Conservation (phyloP, 2,797 vertebrate species). For the Oreochromis mossambicus region DNA sequence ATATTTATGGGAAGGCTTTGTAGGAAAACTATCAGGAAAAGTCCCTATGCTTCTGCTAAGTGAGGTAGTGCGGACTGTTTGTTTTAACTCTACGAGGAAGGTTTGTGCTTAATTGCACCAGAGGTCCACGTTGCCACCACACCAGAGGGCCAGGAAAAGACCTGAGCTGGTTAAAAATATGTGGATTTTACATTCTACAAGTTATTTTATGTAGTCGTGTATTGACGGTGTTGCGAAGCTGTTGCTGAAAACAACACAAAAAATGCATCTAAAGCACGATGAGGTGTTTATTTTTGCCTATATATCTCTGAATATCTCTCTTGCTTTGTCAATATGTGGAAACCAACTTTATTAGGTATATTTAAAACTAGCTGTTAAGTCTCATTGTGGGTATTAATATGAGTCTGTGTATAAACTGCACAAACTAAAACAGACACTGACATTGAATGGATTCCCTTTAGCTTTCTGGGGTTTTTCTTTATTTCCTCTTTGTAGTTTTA, state of each 20-base stretch:
- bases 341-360: neutral
- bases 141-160: neutral
- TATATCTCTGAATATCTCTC: neutral
- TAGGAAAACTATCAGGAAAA: neutral
- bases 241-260: neutral
- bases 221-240: neutral
- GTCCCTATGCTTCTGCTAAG: too few relatives aligned
- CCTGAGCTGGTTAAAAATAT: neutral
- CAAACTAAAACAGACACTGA: neutral
- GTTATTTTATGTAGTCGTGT: neutral
- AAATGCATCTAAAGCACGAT: neutral
- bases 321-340: neutral
- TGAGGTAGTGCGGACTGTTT: too few relatives aligned
- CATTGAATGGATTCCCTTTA: neutral
- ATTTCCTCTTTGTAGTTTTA: conserved; percentile 53
- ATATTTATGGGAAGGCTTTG: neutral
- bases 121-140: too few relatives aligned
- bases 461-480: neutral
- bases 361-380: neutral
- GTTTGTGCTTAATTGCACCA: too few relatives aligned
- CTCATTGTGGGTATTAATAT: neutral
- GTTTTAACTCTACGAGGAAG: too few relatives aligned
- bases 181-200: neutral
- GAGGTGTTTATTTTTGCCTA: neutral
- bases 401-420: neutral